Evolutionary conservation across 2,797 vertebrate species (phyloP).

Genomic region (Cynopterus sphinx): DNA sequence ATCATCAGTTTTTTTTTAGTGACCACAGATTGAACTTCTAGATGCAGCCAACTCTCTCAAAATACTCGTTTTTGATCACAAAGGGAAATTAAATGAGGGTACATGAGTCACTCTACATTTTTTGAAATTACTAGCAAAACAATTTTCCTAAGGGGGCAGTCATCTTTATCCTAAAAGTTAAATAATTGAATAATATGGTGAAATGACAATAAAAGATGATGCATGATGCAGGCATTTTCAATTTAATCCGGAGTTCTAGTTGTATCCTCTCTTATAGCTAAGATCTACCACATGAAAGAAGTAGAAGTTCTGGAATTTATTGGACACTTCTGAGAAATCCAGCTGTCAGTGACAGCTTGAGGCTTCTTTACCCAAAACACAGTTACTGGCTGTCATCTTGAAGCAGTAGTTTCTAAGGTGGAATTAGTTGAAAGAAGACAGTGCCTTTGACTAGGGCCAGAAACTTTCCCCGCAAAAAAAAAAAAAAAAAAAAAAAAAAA

Average conservation of each 20-base stretch:
- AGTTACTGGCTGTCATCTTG: slow-evolving; percentile 10
- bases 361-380: background rate
- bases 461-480: background rate
- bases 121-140: slow-evolving; percentile 59
- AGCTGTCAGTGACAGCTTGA: background rate
- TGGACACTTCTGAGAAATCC: background rate
- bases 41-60: slow-evolving; percentile 60
- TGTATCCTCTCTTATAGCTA: background rate
- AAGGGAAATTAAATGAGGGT: slow-evolving; percentile 50
- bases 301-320: background rate
- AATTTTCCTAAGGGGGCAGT: background rate
- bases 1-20: slow-evolving; percentile 9
- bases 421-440: slow-evolving; percentile 45
- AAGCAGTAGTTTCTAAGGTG: slow-evolving; percentile 4
- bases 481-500: slow-evolving; percentile 28
- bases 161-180: slow-evolving; percentile 45
- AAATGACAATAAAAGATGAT: background rate
- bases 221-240: background rate
- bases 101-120: slow-evolving; percentile 58
- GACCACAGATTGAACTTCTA: slow-evolving; percentile 69
- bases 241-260: background rate
- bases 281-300: background rate
- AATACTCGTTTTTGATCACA: slow-evolving; percentile 61
- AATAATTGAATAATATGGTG: background rate
- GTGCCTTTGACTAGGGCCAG: background rate